Base-by-base conservation (phyloP, 2,113 vertebrate species). In the Sinocyclocheilus grahami region DNA sequence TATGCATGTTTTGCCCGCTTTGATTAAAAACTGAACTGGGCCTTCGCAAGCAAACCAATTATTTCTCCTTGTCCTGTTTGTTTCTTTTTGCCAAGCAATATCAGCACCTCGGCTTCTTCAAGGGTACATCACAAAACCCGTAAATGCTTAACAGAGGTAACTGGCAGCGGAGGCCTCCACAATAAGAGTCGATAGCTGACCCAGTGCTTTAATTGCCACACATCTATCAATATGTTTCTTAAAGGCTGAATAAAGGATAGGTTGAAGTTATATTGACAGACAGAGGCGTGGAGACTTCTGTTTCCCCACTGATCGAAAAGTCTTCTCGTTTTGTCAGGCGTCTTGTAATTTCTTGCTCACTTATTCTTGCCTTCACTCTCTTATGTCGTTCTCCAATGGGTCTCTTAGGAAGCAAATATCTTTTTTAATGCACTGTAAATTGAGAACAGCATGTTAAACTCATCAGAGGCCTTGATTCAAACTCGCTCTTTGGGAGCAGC, bases 211-310 rank as follows among this genome's bases (percentile, higher is more conserved):
- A 91, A 91, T 92, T 91, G 87, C 91, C 93, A 91, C 90, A 88
- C 84, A 82, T 83, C 90, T 93, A 94, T 95, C 95, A 92, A 94
- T 95, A 90, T 90, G 85, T 91, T 93, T 93, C 93, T 95, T 93
- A 95, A 93, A 94, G 91, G 89, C 89, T 89, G 92, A 89, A 91
- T 90, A 88, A 91, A 82, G 89, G 78, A 92, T 76, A 89, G 92
- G 87, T 91, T 89, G 88, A 90, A 89, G 83, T 51, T 48, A 84
- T 86, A 90, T 92, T 83, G 88, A 92, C 83, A 67, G 69, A 89
- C 46, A 48, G 62, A 86, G 53, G 83, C 37, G 22, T 63, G 83
- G 22, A 86, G 77, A 76, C 81, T 85, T 79, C 60, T 67, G 39
- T 83, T 77, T 76, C 71, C 30, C 72, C 55, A 60, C 82, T 69